Base-by-base conservation (phyloP, 2,113 vertebrate species). In the Dicentrarchus labrax region DNA sequence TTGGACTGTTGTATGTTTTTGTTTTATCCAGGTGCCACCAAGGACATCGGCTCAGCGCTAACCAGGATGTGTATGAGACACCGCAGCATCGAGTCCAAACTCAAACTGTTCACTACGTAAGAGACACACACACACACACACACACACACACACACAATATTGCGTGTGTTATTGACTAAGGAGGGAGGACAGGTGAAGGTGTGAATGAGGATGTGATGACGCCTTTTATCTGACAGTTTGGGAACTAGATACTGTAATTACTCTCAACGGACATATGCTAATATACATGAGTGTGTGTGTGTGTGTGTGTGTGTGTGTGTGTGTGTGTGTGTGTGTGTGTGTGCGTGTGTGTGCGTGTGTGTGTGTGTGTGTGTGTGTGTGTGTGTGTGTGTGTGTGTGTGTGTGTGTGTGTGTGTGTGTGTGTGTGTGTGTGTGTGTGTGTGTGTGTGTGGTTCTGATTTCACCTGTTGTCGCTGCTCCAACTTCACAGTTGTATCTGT, bases 61-160 rank as follows among this genome's bases (percentile, higher is more conserved):
- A 97, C 96, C 76, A 93, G 96, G 84, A 96, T 97, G 96, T 97
- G 96, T 73, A 96, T 96, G 96, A 96, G 96, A 80, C 96, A 96
- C 86, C 91, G 96, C 60, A 97, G 96, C 91, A 96, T 97, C 8
- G 96, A 97, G 87, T 95, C 94, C 86, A 95, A 96, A 61, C 94
- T 97, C 51, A 97, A 96, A 51, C 92, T 96, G 45, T 96, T 97
- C 73, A 96, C 96, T 21, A 95, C 91, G 96, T 96, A 92, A 94
- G 96, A 64, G 2, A 11, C 36, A 24, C 59, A 36, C n/a, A 2
- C 78, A 30, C 72, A 61, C 60, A 56, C 41, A 15, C 39, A 67
- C 60, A 64, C n/a, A 41, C 56, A 64, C 72, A 74, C 51, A 78
- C 30, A 21, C 11, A 72, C 22, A 24, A 16, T 11, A 21, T 5